These are phyloP conservation scores for Biston betularia DNA, from an alignment of 2,888 invertebrate genomes.

Conservation along the genomic window DNA sequence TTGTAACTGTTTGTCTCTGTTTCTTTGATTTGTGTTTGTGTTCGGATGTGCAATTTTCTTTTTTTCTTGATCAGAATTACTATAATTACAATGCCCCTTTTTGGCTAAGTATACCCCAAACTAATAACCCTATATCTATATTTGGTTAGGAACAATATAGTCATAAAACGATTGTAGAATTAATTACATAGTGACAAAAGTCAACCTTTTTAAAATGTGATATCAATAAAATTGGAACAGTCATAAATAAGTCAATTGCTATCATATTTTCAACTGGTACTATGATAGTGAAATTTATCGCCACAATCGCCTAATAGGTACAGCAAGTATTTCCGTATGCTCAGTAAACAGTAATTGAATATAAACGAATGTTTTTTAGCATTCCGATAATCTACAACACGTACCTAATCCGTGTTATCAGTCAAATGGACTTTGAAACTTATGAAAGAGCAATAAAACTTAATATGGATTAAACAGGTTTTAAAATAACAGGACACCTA, in stretches of 20 bases:
- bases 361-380: background rate
- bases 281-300: constrained; percentile 3
- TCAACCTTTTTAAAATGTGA: background rate
- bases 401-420: background rate
- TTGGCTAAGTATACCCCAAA: no score
- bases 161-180: no score
- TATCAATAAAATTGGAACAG: background rate
- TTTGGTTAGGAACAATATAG: no score
- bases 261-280: constrained; percentile 9
- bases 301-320: background rate
- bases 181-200: no score
- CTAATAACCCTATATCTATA: no score
- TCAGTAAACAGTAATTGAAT: background rate
- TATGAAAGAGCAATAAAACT: background rate
- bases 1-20: no score
- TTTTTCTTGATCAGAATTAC: no score
- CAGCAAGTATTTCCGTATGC: background rate
- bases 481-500: background rate
- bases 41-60: no score
- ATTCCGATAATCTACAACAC: background rate
- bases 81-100: no score
- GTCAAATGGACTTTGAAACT: constrained; percentile 4
- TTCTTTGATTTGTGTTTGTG: no score
- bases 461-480: background rate
- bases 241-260: constrained; percentile 7